phyloP scores from a whole-genome alignment of 2,113 vertebrate genomes.

The Cyprinodon variegatus region DNA sequence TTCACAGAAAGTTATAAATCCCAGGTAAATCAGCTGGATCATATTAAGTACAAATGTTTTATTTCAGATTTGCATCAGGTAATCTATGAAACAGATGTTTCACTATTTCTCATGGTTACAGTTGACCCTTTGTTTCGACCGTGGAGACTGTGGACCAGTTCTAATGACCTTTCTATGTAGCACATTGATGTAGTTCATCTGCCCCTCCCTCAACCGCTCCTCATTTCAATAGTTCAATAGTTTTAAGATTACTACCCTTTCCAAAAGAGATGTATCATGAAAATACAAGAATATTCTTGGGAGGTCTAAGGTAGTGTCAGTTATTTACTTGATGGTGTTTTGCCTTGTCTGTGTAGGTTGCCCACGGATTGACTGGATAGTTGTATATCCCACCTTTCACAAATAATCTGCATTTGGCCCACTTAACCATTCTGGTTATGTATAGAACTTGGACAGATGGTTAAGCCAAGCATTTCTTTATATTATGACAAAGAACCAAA shows the following conservation, averaged over 20 bases:
- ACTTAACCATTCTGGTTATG: background rate
- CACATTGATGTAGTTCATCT: constrained; percentile 16
- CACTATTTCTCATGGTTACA: constrained; percentile 8
- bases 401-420: no score
- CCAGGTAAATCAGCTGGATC: constrained; percentile 26
- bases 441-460: background rate
- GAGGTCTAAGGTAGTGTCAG: background rate
- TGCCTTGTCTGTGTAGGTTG: background rate
- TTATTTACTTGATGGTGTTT: no score
- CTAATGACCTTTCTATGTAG: background rate
- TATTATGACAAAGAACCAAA: background rate
- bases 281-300: constrained; percentile 15
- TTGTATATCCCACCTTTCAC: background rate
- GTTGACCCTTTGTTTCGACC: constrained; percentile 26
- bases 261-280: background rate
- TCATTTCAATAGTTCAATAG: background rate
- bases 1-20: background rate
- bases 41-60: constrained; percentile 63
- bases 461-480: constrained; percentile 41
- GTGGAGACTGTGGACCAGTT: constrained; percentile 1
- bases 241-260: background rate
- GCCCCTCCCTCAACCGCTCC: background rate
- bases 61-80: constrained; percentile 58
- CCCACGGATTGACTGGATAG: background rate
- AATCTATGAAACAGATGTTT: constrained; percentile 47